Evolutionary conservation across 2,888 invertebrate genomes (phyloP).

Genomic region (Spisula subtruncata): DNA sequence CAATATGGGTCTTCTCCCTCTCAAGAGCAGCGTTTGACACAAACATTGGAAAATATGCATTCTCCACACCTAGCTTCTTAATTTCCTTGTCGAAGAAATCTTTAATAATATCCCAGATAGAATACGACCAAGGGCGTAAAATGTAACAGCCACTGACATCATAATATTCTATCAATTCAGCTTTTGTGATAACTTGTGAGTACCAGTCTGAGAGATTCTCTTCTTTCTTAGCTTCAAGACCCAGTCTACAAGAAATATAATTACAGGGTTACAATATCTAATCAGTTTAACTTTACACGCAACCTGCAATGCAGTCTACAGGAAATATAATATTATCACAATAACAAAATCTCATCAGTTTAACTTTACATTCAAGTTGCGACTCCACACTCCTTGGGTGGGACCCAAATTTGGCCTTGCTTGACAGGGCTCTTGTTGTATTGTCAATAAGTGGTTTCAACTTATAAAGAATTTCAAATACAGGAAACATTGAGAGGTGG

Average conservation of each 20-base stretch:
- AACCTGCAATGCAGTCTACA: constrained; percentile 89
- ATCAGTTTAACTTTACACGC: not conserved
- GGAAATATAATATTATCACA: constrained; percentile 23
- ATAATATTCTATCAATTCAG: constrained; percentile 99
- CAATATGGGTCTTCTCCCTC: constrained; percentile 98
- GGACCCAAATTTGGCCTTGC: too few species aligned
- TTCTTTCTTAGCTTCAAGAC: constrained; percentile 97
- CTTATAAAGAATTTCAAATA: too few species aligned
- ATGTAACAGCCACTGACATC: constrained; percentile 99
- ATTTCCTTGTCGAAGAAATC: constrained; percentile 95
- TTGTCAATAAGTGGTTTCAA: too few species aligned
- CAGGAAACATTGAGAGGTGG: too few species aligned
- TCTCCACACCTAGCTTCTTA: constrained; percentile 96
- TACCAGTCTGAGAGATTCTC: constrained; percentile 99
- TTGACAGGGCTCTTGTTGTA: too few species aligned
- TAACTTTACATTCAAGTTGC: not conserved
- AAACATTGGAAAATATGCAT: constrained; percentile 99
- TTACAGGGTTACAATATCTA: not conserved
- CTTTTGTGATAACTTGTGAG: constrained; percentile 95
- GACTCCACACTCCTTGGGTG: too few species aligned
- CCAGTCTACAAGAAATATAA: constrained; percentile 89
- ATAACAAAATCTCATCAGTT: not conserved
- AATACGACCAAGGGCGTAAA: constrained; percentile 98
- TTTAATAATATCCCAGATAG: constrained; percentile 97
- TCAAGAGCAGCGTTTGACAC: constrained; percentile 96